These are phyloP conservation scores for Drosophila rellima DNA, from an alignment of 2,888 invertebrate genomes.

Conservation along the genomic window DNA sequence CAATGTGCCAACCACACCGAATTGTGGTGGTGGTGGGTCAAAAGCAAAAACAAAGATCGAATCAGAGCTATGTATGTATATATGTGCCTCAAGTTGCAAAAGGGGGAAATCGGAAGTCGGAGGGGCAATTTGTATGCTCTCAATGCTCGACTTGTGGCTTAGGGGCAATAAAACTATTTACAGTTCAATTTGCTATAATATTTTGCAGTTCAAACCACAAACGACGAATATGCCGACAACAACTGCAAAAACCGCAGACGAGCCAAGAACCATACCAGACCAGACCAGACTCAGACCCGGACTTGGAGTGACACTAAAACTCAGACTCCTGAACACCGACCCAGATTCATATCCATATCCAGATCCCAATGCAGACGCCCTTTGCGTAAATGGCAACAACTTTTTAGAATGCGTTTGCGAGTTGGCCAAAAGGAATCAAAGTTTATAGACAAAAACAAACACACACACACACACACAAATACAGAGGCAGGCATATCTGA, in stretches of 20 bases:
- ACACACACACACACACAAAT: constrained; percentile 14
- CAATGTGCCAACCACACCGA: constrained; percentile 24
- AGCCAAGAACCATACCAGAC: constrained; percentile 7
- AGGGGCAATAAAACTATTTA: constrained; percentile 78
- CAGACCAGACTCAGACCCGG: background rate
- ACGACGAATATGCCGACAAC: constrained; percentile 74
- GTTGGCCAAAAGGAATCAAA: constrained; percentile 67
- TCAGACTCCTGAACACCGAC: background rate
- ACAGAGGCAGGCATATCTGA: constrained; percentile 52
- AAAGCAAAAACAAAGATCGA: constrained; percentile 50
- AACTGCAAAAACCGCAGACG: constrained; percentile 48
- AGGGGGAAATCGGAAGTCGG: background rate
- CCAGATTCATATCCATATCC: constrained; percentile 14
- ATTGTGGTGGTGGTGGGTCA: constrained; percentile 25
- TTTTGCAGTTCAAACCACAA: constrained; percentile 74
- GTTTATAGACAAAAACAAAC: constrained; percentile 66
- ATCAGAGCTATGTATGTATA: constrained; percentile 39
- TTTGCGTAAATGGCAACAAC: constrained; percentile 52
- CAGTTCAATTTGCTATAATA: constrained; percentile 81
- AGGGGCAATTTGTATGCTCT: constrained; percentile 1
- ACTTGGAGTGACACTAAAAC: constrained; percentile 7
- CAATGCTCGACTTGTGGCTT: constrained; percentile 57
- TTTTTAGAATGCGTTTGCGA: constrained; percentile 70
- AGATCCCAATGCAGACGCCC: constrained; percentile 5
- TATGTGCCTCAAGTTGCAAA: constrained; percentile 11